These are phyloP conservation scores for Scaptomyza montana DNA, from an alignment of 1,140 invertebrate genomes.

Conservation along the genomic window DNA sequence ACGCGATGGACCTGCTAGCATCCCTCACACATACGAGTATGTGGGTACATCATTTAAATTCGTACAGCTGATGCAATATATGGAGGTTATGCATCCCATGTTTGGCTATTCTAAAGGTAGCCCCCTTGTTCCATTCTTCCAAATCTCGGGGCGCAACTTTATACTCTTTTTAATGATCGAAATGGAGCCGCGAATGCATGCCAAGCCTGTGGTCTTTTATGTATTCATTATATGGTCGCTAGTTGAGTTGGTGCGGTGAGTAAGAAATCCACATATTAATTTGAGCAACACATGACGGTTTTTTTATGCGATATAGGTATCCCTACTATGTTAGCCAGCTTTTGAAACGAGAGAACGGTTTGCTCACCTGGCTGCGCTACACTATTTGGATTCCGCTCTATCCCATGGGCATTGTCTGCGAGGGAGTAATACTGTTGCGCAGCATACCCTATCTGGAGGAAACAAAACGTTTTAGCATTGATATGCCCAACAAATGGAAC, in stretches of 20 bases:
- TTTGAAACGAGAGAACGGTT: slow-evolving; percentile 88
- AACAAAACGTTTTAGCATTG: slow-evolving; percentile 90
- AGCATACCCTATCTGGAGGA: slow-evolving; percentile 96
- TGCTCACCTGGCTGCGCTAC: slow-evolving; percentile 96
- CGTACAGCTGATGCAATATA: slow-evolving; percentile 91
- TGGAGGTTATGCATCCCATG: slow-evolving; percentile 95
- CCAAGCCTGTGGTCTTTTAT: slow-evolving; percentile 93
- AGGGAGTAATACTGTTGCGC: slow-evolving; percentile 91
- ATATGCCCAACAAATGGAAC: slow-evolving; percentile 93
- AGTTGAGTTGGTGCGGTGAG: slow-evolving; percentile 92
- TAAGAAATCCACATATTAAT: neutral
- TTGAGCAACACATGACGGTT: neutral
- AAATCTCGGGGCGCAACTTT: slow-evolving; percentile 91
- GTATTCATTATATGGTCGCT: slow-evolving; percentile 92
- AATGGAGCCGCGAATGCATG: slow-evolving; percentile 93
- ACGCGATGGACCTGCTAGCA: slow-evolving; percentile 90
- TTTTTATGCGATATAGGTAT: slow-evolving; percentile 86
- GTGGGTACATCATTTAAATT: slow-evolving; percentile 93
- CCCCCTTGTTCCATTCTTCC: slow-evolving; percentile 86
- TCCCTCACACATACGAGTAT: slow-evolving; percentile 89
- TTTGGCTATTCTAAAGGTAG: slow-evolving; percentile 94
- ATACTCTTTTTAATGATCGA: slow-evolving; percentile 93
- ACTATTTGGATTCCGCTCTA: slow-evolving; percentile 97
- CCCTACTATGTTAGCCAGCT: slow-evolving; percentile 95
- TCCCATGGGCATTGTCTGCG: slow-evolving; percentile 94